Conservation (phyloP, 1,140 invertebrate species). For the Drosophila arawakana region DNA sequence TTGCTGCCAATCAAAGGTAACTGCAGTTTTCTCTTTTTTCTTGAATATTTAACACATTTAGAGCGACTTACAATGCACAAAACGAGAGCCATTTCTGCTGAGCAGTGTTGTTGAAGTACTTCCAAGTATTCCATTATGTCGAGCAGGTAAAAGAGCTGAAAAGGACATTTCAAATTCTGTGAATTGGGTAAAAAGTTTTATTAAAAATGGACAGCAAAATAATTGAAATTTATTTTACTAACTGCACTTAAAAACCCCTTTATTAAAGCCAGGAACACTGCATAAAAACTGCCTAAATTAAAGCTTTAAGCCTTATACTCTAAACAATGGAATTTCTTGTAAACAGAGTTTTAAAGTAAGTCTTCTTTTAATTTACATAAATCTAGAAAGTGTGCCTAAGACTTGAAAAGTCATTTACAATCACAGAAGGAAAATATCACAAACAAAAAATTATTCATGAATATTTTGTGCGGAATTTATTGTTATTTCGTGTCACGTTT, state of each 20-base stretch:
- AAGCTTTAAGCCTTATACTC: too few species aligned
- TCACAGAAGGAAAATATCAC: conserved; percentile 1
- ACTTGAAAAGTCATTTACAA: conserved; percentile 12
- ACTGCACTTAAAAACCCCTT: not conserved
- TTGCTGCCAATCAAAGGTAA: not conserved
- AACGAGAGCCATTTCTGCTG: not conserved
- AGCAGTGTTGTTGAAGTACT: not conserved
- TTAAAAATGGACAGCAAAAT: not conserved
- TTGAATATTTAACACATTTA: not conserved
- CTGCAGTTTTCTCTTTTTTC: too few species aligned
- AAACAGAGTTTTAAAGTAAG: too few species aligned
- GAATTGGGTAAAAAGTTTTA: not conserved
- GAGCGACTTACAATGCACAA: not conserved
- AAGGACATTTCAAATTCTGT: not conserved
- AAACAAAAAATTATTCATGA: conserved; percentile 22
- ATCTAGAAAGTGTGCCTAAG: too few species aligned
- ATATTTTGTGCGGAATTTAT: conserved; percentile 26
- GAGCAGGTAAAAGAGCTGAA: not conserved
- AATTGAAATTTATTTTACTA: not conserved
- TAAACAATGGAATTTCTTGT: too few species aligned
- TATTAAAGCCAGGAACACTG: not conserved
- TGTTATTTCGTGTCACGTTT: conserved; percentile 41
- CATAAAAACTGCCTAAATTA: not conserved
- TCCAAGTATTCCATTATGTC: not conserved
- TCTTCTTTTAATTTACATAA: not conserved